Conservation (phyloP, 2,888 invertebrate genomes). For the Diploptera punctata region DNA sequence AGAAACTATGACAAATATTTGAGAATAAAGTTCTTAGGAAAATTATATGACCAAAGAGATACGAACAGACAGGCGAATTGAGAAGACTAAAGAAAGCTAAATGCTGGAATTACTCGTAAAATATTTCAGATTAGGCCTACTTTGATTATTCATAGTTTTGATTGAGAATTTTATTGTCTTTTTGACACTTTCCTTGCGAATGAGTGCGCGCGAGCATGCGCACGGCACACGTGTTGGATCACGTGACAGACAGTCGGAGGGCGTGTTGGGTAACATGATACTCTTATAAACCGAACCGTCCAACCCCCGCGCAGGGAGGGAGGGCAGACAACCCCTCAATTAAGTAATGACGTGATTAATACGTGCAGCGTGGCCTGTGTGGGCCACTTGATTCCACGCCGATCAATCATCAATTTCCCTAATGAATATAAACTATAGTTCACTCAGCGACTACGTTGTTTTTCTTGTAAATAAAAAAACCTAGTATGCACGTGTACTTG, state of each 20-base stretch:
- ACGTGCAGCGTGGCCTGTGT: constrained; percentile 1
- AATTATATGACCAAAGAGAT: too few species aligned
- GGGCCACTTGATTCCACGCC: neutral
- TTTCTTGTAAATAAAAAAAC: constrained; percentile 8
- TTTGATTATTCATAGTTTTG: neutral
- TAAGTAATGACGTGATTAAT: constrained; percentile 32
- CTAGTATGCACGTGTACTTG: neutral
- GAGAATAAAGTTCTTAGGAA: too few species aligned
- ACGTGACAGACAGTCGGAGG: constrained; percentile 8
- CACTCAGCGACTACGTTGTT: constrained; percentile 4
- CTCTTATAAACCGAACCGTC: constrained; percentile 9
- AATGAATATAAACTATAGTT: constrained; percentile 31
- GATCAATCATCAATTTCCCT: constrained; percentile 37
- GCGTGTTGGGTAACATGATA: constrained; percentile 31
- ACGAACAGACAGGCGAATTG: too few species aligned
- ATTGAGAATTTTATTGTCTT: too few species aligned
- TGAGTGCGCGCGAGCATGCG: neutral
- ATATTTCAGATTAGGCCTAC: neutral
- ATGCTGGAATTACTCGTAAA: too few species aligned
- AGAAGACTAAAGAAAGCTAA: too few species aligned
- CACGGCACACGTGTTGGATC: neutral
- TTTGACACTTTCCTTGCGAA: neutral
- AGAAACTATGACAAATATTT: too few species aligned
- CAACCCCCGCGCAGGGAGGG: constrained; percentile 7
- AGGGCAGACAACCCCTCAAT: constrained; percentile 30